Percentiles rank a stretch among this genome's conserved stretches.
phyloP scores from a whole-genome alignment of 1,140 invertebrate genomes.

The Psix sp. region DNA sequence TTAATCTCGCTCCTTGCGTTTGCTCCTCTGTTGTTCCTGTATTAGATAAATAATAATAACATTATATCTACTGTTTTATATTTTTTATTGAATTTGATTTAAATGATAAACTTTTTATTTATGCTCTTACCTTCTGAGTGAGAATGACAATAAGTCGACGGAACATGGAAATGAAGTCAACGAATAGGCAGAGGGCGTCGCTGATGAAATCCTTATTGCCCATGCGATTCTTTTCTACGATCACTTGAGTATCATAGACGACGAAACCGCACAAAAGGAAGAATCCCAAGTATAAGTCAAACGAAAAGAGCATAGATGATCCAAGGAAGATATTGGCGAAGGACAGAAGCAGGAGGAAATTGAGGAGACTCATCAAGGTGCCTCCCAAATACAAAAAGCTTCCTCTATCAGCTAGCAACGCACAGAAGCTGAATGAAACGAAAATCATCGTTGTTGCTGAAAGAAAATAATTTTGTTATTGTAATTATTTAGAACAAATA shows the following conservation, averaged over 20 bases:
- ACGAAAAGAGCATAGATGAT: constrained; percentile 88
- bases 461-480: constrained; percentile 26
- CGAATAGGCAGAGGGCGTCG: constrained; percentile 93
- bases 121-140: constrained; percentile 85
- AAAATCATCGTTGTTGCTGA: constrained; percentile 90
- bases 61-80: constrained; percentile 4
- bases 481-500: not conserved
- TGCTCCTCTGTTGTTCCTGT: constrained; percentile 67
- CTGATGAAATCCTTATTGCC: constrained; percentile 95
- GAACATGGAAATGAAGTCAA: constrained; percentile 95
- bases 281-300: constrained; percentile 91
- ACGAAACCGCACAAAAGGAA: constrained; percentile 95
- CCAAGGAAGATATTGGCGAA: constrained; percentile 92
- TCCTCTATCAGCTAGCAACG: constrained; percentile 89
- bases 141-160: constrained; percentile 91
- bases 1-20: constrained; percentile 64
- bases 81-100: not conserved
- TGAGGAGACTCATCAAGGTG: constrained; percentile 88
- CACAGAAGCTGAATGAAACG: constrained; percentile 91
- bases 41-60: constrained; percentile 25
- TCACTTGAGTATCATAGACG: constrained; percentile 96
- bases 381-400: constrained; percentile 91
- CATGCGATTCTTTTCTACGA: constrained; percentile 92
- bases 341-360: constrained; percentile 86
- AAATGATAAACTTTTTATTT: not conserved